Evolutionary conservation across 2,113 vertebrate species (phyloP), one percentile per base, ranked within the genome.

Genomic region (Pleuronectes platessa): DNA sequence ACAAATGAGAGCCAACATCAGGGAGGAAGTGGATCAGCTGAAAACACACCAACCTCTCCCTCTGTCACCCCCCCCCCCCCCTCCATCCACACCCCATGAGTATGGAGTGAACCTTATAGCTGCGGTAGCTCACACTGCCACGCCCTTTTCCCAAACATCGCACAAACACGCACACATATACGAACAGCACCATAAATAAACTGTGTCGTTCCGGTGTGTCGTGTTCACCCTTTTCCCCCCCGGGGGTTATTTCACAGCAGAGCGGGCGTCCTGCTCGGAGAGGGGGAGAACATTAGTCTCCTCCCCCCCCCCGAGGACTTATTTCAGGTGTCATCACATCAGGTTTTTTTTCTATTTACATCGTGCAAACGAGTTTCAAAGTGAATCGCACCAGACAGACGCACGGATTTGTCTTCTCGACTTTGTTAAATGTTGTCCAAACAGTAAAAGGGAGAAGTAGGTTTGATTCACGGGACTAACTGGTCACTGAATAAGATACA

Each of bases 11-110:
- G 83, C 66, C 91, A 90, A 82, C 88, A 90, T 88, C 86, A 85
- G 75, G 83, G 78, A 88, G 91, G 89, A 92, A 88, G 87, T 90
- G 88, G 86, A 92, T 92, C 90, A 88, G 90, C 89, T 91, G 83
- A 91, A 88, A 89, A 90, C 87, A 87, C 87, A 84, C 64, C 81
- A 73, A 62, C 78, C 82, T 86, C 81, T 85, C 71, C 76, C 78
- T 86, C 85, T 73, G 63, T 87, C 81, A 70, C 74, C 71, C 47
- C 0, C 59, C 49, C 2, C 73, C 31, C 23, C 17, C 9, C 37
- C 49, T 17, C 31, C 15, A 24, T 61, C 17, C 11, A 26, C 54
- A 20, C 26, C 18, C 68, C 58, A 40, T 7, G 31, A 40, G 68
- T 81, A 72, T 4, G 64, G 53, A 74, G 61, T 37, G 55, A 51